Base-by-base conservation (phyloP, 2,888 invertebrate species). In the Ectemnius lituratus region DNA sequence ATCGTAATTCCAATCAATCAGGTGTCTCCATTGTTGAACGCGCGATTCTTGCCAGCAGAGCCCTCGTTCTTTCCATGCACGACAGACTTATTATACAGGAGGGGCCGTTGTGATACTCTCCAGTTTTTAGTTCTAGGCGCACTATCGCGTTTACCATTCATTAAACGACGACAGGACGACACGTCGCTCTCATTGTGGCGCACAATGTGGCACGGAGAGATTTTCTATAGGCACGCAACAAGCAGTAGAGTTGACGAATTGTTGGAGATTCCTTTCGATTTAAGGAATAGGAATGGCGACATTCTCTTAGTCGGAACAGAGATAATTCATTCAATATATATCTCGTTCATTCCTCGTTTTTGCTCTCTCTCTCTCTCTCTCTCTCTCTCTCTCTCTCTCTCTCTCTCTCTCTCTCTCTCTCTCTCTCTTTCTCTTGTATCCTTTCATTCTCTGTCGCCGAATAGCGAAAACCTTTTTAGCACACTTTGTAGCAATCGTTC, bases 401-500 rank as follows among this genome's bases (percentile, higher is more conserved):
- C 45, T 28, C 16, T 8, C 60, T 61, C 49, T 60, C 46, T 65
- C 4, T 20, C 20, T 63, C 27, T 58, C 62, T 62, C 45, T 58
- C n/a, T 59, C 49, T 23, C 37, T 61, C 16, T 58, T n/a, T 47
- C 16, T 46, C 11, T 28, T 23, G 46, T 28, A 63, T 37, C 20
- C 37, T 66, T 14, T 45, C 23, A 66, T n/a, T 52, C 62, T 69
- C 70, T 74, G 60, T 77, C 62, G 58, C 69, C 67, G 66, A 70
- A 75, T 71, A 67, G 62, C n/a, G n/a, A 70, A 69, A 67, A 71
- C 73, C 23, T 70, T 67, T 69, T 73, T 47, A 52, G 16, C 52
- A 72, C 67, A 67, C 62, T 37, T 11, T 56, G 64, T 73, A 80
- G 73, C 70, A 20, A 73, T 76, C 70, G 75, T 78, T 77, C 62